Base-by-base conservation (phyloP, 2,797 vertebrate species). In the Oryzias dopingdopingensis region DNA sequence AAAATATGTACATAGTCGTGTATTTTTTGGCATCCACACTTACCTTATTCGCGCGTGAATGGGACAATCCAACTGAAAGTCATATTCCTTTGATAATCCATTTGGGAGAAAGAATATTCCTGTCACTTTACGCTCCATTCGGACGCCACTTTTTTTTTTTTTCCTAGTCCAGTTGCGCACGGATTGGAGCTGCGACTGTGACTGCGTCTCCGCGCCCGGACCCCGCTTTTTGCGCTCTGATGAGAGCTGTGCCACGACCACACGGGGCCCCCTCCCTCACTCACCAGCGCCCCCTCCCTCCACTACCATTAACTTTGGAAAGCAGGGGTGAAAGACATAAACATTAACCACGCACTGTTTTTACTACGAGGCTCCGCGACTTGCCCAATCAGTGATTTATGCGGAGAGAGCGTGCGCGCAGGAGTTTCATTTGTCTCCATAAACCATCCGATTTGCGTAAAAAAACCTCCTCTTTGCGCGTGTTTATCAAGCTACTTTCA, bases 211-310 rank as follows among this genome's bases (percentile, higher is more conserved):
- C 71, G 88, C 88, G 80, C 80, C 57, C 73, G 74, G 88, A 86
- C 83, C 85, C 84, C 80, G 32, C 32, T 37, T 37, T 37, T 44
- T 76, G 80, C 59, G 80, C 85, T 85, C 85, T 86, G 90, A 80
- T 89, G 85, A 90, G 86, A 90, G 91, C 91, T 84, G 63, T 81
- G 80, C 86, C 73, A 79, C 85, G 89, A 92, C 89, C 86, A 86
- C 86, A 89, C 82, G 81, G 79, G 70, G 76, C 81, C 81, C 79
- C 54, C 80, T 65, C 70, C 71, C 79, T 44, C 73, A 48, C n/a
- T 54, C 67, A 50, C 59, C 29, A 48, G 8, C 44, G 14, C 42
- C 83, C 82, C 53, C 74, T 82, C 82, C 74, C 65, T 81, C 70
- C 79, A 81, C 81, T 82, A 86, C 81, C 69, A 86, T 87, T 88